Percentiles rank a stretch among this genome's conserved stretches.
These are phyloP conservation scores for Panthera uncia DNA, from an alignment of 2,113 vertebrate species.

Conservation along the genomic window DNA sequence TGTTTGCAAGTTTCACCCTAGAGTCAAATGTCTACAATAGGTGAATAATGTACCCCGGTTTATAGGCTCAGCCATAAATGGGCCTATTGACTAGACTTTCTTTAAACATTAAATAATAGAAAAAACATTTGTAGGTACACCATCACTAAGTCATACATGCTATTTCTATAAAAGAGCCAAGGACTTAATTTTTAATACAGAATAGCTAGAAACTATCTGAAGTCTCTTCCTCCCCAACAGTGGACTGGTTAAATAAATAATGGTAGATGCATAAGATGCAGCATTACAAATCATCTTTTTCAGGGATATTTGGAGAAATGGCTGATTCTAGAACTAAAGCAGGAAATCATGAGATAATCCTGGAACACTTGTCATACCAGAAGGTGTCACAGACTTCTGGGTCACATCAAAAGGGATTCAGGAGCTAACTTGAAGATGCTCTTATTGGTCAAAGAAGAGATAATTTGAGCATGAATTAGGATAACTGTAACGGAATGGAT, in stretches of 20 bases:
- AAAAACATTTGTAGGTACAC: not conserved
- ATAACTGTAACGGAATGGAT: not conserved
- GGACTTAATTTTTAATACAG: slow-evolving; percentile 8
- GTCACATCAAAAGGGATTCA: not conserved
- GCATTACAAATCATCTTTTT: slow-evolving; percentile 22
- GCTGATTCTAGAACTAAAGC: not conserved
- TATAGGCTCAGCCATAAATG: not conserved
- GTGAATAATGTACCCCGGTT: not conserved
- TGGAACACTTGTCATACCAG: not conserved
- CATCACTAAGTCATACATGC: not conserved
- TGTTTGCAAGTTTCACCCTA: slow-evolving; percentile 19
- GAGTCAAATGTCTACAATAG: not conserved
- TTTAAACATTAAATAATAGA: slow-evolving; percentile 34
- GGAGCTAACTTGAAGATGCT: not conserved
- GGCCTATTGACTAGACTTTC: not conserved
- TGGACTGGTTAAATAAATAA: slow-evolving; percentile 23
- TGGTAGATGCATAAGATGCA: not conserved
- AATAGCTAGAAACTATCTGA: not conserved
- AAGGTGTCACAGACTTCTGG: slow-evolving; percentile 4
- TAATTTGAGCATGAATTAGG: not conserved
- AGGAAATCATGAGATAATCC: slow-evolving; percentile 34
- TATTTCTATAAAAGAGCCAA: slow-evolving; percentile 4
- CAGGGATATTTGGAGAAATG: not conserved
- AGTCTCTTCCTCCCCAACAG: not conserved
- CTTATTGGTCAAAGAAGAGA: not conserved